These are phyloP conservation scores for Pelagia noctiluca DNA, from an alignment of 30 jellyfish, hydroid and myxozoan species.

Conservation along the genomic window DNA sequence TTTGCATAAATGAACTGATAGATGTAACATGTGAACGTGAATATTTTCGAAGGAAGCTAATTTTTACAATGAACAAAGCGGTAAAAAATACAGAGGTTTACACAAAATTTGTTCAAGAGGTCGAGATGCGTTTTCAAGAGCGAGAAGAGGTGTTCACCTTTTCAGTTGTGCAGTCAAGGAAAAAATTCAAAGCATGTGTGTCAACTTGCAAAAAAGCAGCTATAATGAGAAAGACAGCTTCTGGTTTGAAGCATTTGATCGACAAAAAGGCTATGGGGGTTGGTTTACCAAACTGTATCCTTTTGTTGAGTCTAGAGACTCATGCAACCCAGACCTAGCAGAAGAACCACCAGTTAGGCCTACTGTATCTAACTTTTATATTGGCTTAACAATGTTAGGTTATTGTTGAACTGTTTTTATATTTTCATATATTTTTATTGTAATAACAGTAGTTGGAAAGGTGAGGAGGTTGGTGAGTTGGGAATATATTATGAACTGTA, in stretches of 20 bases:
- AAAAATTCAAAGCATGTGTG: not conserved
- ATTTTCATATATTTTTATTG: too few species aligned
- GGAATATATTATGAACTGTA: too few species aligned
- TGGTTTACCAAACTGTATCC: not conserved
- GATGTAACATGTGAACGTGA: too few species aligned
- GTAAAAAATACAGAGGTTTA: not conserved
- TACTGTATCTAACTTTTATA: too few species aligned
- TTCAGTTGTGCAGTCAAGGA: not conserved
- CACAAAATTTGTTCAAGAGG: not conserved
- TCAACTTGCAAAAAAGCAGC: not conserved
- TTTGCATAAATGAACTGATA: too few species aligned
- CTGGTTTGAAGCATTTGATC: not conserved
- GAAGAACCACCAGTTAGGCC: not conserved
- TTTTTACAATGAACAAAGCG: too few species aligned
- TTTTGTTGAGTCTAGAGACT: not conserved
- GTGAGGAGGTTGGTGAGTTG: too few species aligned
- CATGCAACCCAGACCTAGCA: not conserved
- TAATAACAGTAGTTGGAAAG: too few species aligned
- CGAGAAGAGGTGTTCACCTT: not conserved
- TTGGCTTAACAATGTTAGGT: too few species aligned
- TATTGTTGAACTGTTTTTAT: too few species aligned
- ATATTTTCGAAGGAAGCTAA: too few species aligned
- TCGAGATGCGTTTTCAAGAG: not conserved
- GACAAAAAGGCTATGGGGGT: not conserved
- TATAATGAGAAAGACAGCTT: not conserved